phyloP scores from a whole-genome alignment of 2,113 vertebrate species.

The Solea senegalensis region DNA sequence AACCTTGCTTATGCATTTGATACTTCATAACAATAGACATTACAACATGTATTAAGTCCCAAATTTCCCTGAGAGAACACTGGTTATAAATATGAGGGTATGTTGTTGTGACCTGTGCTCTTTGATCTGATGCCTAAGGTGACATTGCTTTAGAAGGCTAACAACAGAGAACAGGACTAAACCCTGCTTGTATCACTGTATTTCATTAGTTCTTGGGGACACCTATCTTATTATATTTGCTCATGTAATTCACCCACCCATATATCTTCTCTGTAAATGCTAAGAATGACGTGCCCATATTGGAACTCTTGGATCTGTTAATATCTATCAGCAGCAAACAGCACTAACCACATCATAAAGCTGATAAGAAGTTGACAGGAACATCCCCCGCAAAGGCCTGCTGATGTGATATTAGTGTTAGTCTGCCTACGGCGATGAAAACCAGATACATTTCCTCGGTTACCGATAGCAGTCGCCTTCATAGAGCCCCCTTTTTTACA shows the following conservation, averaged over 20 bases:
- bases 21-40: no score
- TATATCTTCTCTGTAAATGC: neutral
- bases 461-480: neutral
- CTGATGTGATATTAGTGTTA: neutral
- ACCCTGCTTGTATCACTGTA: neutral
- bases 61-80: no score
- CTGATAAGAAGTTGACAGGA: constrained; percentile 14
- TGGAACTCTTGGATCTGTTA: constrained; percentile 1
- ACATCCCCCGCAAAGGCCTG: constrained; percentile 7
- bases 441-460: neutral
- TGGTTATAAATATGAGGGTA: no score
- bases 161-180: constrained; percentile 8
- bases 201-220: neutral
- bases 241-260: no score
- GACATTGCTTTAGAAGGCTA: constrained; percentile 1
- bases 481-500: neutral
- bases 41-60: no score
- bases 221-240: neutral
- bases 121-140: constrained; percentile 14
- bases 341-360: neutral
- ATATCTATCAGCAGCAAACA: neutral
- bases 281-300: neutral
- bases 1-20: no score
- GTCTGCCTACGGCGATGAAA: constrained; percentile 9
- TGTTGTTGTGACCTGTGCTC: neutral